These are phyloP conservation scores for Drosophila stalkeri DNA, from an alignment of 2,888 invertebrate species.

Conservation along the genomic window DNA sequence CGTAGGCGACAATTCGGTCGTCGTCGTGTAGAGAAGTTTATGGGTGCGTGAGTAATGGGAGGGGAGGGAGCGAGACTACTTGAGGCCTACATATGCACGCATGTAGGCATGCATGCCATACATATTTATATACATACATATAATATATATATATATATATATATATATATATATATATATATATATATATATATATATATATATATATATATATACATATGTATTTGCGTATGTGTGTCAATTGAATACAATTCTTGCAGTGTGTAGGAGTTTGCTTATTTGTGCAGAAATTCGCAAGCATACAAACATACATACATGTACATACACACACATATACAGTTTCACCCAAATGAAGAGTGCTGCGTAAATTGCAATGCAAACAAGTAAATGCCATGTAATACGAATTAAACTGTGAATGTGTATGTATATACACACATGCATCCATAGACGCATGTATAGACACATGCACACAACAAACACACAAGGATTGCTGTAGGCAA, in stretches of 20 bases:
- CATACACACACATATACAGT: slow-evolving; percentile 15
- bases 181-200: not conserved
- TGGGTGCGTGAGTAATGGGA: not conserved
- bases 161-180: not conserved
- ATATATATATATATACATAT: not conserved
- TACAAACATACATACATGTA: slow-evolving; percentile 2
- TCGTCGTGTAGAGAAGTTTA: not conserved
- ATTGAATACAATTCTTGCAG: slow-evolving; percentile 64
- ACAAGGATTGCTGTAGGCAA: slow-evolving; percentile 14
- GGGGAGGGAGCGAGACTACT: not conserved
- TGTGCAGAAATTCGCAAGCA: slow-evolving; percentile 4
- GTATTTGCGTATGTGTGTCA: slow-evolving; percentile 61
- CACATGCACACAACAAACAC: slow-evolving; percentile 2
- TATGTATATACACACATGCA: not conserved
- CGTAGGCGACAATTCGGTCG: slow-evolving; percentile 22
- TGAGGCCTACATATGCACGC: slow-evolving; percentile 29
- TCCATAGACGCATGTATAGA: not conserved
- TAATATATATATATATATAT: not conserved
- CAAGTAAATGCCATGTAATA: slow-evolving; percentile 66
- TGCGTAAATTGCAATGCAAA: slow-evolving; percentile 54
- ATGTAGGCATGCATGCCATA: not conserved
- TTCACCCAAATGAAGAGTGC: slow-evolving; percentile 55
- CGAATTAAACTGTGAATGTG: slow-evolving; percentile 59
- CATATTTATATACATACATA: not conserved
- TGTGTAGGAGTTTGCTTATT: slow-evolving; percentile 37